Conservation (phyloP, 2,797 vertebrate species). For the Petrocephalus schoutedeni region DNA sequence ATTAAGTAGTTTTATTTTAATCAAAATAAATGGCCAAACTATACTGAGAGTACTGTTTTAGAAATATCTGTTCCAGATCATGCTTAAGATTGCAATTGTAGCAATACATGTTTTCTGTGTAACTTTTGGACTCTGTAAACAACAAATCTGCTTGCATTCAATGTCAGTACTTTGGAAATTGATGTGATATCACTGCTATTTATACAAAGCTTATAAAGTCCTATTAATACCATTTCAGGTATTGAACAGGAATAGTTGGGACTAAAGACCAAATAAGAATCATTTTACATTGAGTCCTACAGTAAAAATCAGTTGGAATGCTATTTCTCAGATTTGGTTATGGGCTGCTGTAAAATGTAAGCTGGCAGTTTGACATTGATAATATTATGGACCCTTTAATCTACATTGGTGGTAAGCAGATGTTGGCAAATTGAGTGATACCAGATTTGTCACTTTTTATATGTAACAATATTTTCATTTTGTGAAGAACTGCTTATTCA, state of each 20-base stretch:
- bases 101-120: constrained; percentile 2
- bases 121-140: not conserved
- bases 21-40: constrained; percentile 33
- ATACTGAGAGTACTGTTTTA: not conserved
- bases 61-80: not conserved
- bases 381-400: not conserved
- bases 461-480: not conserved
- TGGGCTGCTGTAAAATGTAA: not conserved
- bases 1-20: constrained; percentile 42
- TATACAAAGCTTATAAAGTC: not conserved
- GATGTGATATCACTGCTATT: not conserved
- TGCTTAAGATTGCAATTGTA: not conserved
- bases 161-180: not conserved
- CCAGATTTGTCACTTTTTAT: not conserved
- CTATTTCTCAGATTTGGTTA: constrained; percentile 2
- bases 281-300: not conserved
- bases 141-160: not conserved
- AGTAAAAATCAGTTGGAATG: not conserved
- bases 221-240: not conserved
- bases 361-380: not conserved
- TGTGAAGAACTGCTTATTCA: not conserved
- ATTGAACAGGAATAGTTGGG: not conserved
- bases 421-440: not conserved
- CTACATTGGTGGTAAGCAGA: not conserved
- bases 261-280: not conserved